These are phyloP conservation scores for Incurvaria masculella DNA, from an alignment of 2,888 invertebrate genomes.

Conservation along the genomic window DNA sequence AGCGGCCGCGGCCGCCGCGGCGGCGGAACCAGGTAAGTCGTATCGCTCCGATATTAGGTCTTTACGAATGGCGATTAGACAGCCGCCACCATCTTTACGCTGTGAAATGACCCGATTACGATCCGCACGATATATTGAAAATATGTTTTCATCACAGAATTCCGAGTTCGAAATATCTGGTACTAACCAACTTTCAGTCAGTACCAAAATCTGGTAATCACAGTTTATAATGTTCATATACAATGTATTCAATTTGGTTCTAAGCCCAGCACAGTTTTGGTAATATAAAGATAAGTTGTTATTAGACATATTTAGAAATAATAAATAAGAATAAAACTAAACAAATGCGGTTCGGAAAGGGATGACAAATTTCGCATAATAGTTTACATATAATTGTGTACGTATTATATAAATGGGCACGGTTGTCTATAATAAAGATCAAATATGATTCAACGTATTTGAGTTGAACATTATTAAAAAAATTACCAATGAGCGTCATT, in stretches of 20 bases:
- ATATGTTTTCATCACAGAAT: background rate
- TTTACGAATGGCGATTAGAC: too few relatives aligned
- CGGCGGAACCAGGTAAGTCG: background rate
- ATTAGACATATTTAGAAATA: too few relatives aligned
- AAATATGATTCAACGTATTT: too few relatives aligned
- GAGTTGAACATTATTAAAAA: too few relatives aligned
- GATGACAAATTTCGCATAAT: too few relatives aligned
- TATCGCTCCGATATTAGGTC: too few relatives aligned
- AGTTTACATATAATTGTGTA: too few relatives aligned
- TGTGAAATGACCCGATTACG: background rate
- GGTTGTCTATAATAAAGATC: too few relatives aligned
- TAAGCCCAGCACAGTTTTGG: constrained; percentile 7
- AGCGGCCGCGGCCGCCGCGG: background rate
- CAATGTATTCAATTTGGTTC: constrained; percentile 1
- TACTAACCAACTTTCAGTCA: constrained; percentile 3
- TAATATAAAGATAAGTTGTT: constrained; percentile 3
- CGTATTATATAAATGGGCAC: too few relatives aligned
- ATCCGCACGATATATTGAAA: background rate
- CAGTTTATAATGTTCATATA: background rate
- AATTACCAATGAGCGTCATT: too few relatives aligned
- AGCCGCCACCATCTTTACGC: too few relatives aligned
- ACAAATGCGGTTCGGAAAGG: too few relatives aligned
- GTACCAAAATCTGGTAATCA: constrained; percentile 4
- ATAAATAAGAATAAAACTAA: background rate
- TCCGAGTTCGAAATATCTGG: background rate